These are phyloP conservation scores for Rotaria magnacalcarata DNA, from an alignment of 2,888 invertebrate genomes.

Conservation along the genomic window DNA sequence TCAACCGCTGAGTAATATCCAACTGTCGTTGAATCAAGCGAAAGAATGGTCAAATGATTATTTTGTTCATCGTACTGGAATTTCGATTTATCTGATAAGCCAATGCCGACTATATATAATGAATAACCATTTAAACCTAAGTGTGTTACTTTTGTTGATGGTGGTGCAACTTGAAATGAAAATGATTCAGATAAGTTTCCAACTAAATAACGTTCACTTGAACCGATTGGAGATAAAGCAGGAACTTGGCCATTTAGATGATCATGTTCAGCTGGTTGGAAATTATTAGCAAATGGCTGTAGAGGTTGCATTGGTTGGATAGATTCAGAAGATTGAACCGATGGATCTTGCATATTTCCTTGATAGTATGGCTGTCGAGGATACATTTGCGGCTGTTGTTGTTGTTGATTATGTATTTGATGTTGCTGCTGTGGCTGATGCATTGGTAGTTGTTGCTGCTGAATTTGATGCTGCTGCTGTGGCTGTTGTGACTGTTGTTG, in stretches of 20 bases:
- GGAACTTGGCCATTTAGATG: not conserved
- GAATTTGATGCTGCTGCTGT: not conserved
- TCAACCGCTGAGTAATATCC: slow-evolving; percentile 19
- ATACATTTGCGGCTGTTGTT: not conserved
- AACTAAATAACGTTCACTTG: not conserved
- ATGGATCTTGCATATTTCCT: not conserved
- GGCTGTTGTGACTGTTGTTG: not conserved
- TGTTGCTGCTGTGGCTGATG: not conserved
- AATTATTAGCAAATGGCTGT: too few relatives aligned
- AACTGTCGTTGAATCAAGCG: not conserved
- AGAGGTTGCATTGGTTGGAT: not conserved
- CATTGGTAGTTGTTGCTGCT: not conserved
- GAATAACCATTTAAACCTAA: slow-evolving; percentile 22
- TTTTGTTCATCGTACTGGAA: slow-evolving; percentile 11
- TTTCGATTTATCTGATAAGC: slow-evolving; percentile 2
- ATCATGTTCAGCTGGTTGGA: not conserved
- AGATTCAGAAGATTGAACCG: not conserved
- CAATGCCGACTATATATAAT: not conserved
- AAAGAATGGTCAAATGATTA: not conserved
- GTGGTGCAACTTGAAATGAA: slow-evolving; percentile 15
- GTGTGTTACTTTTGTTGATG: not conserved
- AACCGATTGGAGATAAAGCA: not conserved
- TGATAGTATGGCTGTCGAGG: not conserved
- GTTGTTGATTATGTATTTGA: not conserved
- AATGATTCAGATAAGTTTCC: slow-evolving; percentile 19